Conservation (phyloP, 2,797 vertebrate species). For the Smutsia temminckii region DNA sequence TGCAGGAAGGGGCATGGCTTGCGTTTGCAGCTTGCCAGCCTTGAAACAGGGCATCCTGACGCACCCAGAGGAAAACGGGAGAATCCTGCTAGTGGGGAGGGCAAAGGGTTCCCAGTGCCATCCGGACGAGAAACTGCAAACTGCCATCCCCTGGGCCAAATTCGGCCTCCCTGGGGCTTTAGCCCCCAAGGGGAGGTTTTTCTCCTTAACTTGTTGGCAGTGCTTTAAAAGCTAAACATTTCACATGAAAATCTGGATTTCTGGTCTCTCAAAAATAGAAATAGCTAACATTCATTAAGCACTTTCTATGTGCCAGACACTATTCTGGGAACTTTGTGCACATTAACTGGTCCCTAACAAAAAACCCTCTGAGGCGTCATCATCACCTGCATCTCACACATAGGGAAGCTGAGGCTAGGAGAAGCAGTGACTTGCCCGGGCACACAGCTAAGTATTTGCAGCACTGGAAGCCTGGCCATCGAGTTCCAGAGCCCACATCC, state of each 20-base stretch:
- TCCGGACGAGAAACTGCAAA: not conserved
- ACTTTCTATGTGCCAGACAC: not conserved
- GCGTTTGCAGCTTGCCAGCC: not conserved
- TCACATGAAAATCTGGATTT: conserved; percentile 30
- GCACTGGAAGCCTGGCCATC: not conserved
- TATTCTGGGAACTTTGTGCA: not conserved
- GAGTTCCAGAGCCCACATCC: no score
- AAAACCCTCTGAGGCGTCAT: not conserved
- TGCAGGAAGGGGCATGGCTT: not conserved
- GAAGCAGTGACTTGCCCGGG: not conserved
- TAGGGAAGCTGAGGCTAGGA: not conserved
- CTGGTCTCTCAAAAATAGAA: conserved; percentile 33
- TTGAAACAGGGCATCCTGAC: not conserved
- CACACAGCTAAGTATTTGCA: not conserved
- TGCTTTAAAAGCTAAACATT: conserved; percentile 2
- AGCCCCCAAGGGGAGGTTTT: not conserved
- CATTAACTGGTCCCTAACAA: not conserved
- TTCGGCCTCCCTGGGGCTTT: not conserved
- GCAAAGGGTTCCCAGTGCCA: not conserved
- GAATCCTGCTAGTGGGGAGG: not conserved
- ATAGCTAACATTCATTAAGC: not conserved
- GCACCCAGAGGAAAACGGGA: not conserved
- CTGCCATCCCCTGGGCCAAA: not conserved
- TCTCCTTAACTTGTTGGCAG: not conserved
- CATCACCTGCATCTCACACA: not conserved